Percentiles rank a stretch among this genome's conserved stretches.
Conservation (phyloP, 2,113 vertebrate species). For the Verasper variegatus region DNA sequence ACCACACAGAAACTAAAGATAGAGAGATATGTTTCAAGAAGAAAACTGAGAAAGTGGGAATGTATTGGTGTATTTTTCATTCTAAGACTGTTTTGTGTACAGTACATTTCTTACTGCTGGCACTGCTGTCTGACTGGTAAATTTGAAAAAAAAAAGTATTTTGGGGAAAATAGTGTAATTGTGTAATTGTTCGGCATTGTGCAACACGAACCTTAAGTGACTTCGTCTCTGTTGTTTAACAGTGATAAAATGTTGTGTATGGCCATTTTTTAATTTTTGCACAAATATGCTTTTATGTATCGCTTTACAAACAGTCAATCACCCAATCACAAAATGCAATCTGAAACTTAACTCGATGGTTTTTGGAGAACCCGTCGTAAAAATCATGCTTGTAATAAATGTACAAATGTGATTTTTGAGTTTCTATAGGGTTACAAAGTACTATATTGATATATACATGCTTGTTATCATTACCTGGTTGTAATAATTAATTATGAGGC, state of each 20-base stretch:
- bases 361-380: constrained; percentile 13
- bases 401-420: not conserved
- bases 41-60: not conserved
- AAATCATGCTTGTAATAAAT: constrained; percentile 44
- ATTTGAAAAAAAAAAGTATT: no score
- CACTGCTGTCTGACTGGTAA: not conserved
- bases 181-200: not conserved
- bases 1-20: not conserved
- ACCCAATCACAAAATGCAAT: not conserved
- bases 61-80: constrained; percentile 33
- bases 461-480: not conserved
- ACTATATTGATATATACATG: not conserved
- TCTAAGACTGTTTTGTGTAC: constrained; percentile 27
- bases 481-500: not conserved
- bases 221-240: not conserved
- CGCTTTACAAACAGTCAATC: not conserved
- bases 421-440: not conserved
- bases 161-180: constrained; percentile 5
- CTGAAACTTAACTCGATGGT: not conserved
- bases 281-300: constrained; percentile 3
- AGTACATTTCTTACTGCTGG: not conserved
- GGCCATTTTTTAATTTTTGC: constrained; percentile 1
- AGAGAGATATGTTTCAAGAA: not conserved
- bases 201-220: constrained; percentile 14
- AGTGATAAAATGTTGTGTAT: not conserved